phyloP scores from a whole-genome alignment of 1,140 invertebrate genomes.

The Telenomus remus region DNA sequence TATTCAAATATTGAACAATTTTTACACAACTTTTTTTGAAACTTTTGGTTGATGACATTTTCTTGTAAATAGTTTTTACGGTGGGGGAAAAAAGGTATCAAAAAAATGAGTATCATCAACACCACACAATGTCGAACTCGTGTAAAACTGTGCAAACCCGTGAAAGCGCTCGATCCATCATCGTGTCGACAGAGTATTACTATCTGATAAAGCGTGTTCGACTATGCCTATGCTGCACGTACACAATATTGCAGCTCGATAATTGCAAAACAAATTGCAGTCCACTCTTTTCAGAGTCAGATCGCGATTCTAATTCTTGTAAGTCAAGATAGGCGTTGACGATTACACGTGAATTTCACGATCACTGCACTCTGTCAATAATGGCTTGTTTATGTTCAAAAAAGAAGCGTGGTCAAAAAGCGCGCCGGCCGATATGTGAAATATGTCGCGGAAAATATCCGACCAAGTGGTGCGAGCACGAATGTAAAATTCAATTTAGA shows the following conservation, averaged over 20 bases:
- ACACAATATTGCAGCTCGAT: slow-evolving; percentile 28
- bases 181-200: slow-evolving; percentile 70
- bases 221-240: slow-evolving; percentile 30
- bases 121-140: slow-evolving; percentile 3
- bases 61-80: too few species aligned
- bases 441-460: too few species aligned
- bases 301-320: slow-evolving; percentile 12
- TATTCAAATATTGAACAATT: too few species aligned
- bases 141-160: slow-evolving; percentile 64
- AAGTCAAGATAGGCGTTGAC: slow-evolving; percentile 42
- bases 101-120: too few species aligned
- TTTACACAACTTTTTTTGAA: too few species aligned
- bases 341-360: slow-evolving; percentile 49
- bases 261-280: slow-evolving; percentile 58
- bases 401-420: slow-evolving; percentile 4
- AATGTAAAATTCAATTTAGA: too few species aligned
- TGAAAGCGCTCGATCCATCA: slow-evolving; percentile 69
- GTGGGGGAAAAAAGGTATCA: too few species aligned
- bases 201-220: slow-evolving; percentile 52
- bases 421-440: too few species aligned
- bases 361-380: slow-evolving; percentile 34
- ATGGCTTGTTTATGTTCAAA: not conserved
- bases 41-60: too few species aligned
- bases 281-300: not conserved
- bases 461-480: too few species aligned